Conservation (phyloP, 2,797 vertebrate genomes). For the Molossus alvarezi region DNA sequence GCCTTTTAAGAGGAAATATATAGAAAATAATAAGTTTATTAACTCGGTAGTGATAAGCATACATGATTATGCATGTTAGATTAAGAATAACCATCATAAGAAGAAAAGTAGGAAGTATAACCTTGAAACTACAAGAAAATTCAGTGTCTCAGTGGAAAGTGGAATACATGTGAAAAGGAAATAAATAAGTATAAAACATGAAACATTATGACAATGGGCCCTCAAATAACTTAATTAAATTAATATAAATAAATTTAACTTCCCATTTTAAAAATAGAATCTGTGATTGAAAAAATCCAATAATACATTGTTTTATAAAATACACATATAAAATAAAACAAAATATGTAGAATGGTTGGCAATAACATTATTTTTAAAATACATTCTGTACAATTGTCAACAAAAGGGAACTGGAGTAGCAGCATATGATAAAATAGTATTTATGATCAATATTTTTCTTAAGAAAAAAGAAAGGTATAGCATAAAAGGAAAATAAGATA, state of each 20-base stretch:
- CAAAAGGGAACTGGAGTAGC: background rate
- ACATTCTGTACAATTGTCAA: background rate
- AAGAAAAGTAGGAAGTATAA: background rate
- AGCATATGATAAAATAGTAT: background rate
- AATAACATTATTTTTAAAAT: background rate
- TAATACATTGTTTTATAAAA: background rate
- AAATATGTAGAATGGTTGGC: background rate
- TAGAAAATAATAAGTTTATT: background rate
- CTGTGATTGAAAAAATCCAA: background rate
- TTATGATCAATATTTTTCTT: conserved; percentile 9
- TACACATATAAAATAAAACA: background rate
- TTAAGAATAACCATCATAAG: conserved; percentile 8
- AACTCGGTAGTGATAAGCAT: background rate
- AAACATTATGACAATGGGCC: background rate
- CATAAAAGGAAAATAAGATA: background rate
- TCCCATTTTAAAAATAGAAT: background rate
- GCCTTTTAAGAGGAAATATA: background rate
- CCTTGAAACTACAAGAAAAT: background rate
- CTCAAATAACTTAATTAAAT: background rate
- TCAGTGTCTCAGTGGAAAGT: background rate
- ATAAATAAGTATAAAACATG: background rate
- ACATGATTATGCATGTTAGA: background rate
- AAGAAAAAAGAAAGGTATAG: background rate
- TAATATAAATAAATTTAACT: background rate
- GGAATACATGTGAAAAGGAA: background rate